Percentiles rank a stretch among this genome's conserved stretches.
Conservation (phyloP, 2,888 invertebrate species). For the Gymnocheta viridis region DNA sequence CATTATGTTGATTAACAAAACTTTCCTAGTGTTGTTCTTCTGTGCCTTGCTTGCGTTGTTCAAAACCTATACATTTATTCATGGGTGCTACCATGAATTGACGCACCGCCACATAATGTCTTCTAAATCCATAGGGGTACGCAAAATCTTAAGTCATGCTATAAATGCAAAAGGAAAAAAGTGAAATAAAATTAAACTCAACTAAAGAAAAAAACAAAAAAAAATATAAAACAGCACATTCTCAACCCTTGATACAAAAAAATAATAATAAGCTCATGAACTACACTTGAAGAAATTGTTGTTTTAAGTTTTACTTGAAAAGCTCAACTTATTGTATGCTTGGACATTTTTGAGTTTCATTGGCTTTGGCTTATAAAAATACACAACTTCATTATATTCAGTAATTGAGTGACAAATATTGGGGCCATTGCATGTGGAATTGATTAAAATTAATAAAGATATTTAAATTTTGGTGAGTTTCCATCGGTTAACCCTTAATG, state of each 20-base stretch:
- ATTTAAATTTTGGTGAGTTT: no score
- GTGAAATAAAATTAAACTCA: slow-evolving; percentile 40
- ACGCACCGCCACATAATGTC: slow-evolving; percentile 62
- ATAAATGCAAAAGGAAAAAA: slow-evolving; percentile 59
- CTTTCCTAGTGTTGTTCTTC: slow-evolving; percentile 50
- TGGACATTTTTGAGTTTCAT: no score
- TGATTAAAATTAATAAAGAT: no score
- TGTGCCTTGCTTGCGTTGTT: slow-evolving; percentile 36
- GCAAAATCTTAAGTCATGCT: slow-evolving; percentile 71
- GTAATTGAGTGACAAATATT: no score
- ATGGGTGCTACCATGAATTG: slow-evolving; percentile 62
- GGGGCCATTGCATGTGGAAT: no score
- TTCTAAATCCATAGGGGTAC: slow-evolving; percentile 71
- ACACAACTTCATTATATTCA: no score
- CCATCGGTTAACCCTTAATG: no score
- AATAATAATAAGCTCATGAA: slow-evolving; percentile 19
- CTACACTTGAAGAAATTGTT: slow-evolving; percentile 30
- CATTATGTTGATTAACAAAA: slow-evolving; percentile 80
- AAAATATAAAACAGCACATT: slow-evolving; percentile 33
- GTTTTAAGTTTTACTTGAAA: no score
- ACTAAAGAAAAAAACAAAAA: slow-evolving; percentile 11
- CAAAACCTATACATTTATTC: slow-evolving; percentile 35
- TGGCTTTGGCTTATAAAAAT: no score
- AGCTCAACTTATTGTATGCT: no score
- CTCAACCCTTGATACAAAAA: slow-evolving; percentile 40